These are phyloP conservation scores for Leuciscus idus DNA, from an alignment of 2,113 vertebrate species.

Conservation along the genomic window DNA sequence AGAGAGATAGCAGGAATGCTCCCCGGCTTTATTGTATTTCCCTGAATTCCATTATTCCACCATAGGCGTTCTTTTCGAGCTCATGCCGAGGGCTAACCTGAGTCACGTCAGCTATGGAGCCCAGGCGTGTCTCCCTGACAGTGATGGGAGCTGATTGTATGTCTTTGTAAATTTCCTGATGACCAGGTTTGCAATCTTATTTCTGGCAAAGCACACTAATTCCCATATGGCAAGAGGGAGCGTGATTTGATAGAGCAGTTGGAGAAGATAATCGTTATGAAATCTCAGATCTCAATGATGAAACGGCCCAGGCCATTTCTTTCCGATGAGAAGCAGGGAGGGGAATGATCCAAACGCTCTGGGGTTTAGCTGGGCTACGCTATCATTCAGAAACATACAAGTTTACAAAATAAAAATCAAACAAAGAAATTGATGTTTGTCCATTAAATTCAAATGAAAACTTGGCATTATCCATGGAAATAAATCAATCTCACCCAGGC, in stretches of 20 bases:
- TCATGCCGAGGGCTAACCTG: constrained; percentile 56
- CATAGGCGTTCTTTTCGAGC: constrained; percentile 55
- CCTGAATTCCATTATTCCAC: constrained; percentile 59
- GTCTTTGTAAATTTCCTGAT: constrained; percentile 51
- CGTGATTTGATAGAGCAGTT: constrained; percentile 33
- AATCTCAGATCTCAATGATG: not conserved
- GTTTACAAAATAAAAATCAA: constrained; percentile 4
- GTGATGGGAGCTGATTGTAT: constrained; percentile 45
- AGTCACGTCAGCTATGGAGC: constrained; percentile 45
- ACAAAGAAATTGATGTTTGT: not conserved
- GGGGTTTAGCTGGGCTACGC: not conserved
- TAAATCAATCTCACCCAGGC: constrained; percentile 15
- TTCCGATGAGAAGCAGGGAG: not conserved
- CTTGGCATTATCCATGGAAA: constrained; percentile 23
- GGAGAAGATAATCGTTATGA: constrained; percentile 39
- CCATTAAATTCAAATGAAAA: constrained; percentile 6
- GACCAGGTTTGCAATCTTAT: constrained; percentile 40
- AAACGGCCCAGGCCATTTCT: constrained; percentile 1
- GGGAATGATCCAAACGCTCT: not conserved
- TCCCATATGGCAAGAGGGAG: constrained; percentile 42
- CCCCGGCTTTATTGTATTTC: constrained; percentile 54
- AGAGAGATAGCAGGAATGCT: constrained; percentile 25
- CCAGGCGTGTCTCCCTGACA: constrained; percentile 33
- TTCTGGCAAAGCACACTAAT: constrained; percentile 38
- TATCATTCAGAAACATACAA: not conserved